Evolutionary conservation across 2,797 vertebrate genomes (phyloP).

Genomic region (Macropodus opercularis): DNA sequence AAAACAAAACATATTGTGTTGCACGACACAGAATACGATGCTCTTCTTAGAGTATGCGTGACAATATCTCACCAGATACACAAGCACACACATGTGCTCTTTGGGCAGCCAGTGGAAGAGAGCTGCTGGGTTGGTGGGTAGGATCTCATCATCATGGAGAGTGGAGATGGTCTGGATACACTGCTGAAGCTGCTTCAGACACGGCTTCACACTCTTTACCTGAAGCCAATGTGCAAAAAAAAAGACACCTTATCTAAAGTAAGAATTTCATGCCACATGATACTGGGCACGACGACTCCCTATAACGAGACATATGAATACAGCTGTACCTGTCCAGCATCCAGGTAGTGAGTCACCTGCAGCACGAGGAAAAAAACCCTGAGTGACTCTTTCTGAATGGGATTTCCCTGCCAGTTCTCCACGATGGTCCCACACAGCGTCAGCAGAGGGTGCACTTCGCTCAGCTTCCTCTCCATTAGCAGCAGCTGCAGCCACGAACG

Average conservation of each 20-base stretch:
- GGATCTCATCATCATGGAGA: constrained; percentile 89
- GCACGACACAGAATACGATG: background rate
- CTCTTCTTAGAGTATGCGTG: constrained; percentile 1
- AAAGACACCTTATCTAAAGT: background rate
- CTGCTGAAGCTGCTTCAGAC: constrained; percentile 94
- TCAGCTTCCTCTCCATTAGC: constrained; percentile 90
- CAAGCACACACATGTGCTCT: constrained; percentile 93
- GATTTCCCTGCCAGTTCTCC: constrained; percentile 94
- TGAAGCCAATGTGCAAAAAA: constrained; percentile 41
- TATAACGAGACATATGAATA: constrained; percentile 53
- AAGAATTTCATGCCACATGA: background rate
- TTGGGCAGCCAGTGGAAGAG: constrained; percentile 95
- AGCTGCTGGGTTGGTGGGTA: constrained; percentile 91
- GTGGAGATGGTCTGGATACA: constrained; percentile 96
- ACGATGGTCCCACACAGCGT: constrained; percentile 92
- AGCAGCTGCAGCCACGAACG: constrained; percentile 77
- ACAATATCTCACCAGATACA: constrained; percentile 81
- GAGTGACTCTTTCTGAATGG: constrained; percentile 91
- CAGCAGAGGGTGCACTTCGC: constrained; percentile 90
- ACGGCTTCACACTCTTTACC: constrained; percentile 94
- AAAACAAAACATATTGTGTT: background rate
- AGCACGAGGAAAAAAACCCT: constrained; percentile 92
- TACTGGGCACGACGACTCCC: too few species aligned
- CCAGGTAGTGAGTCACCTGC: constrained; percentile 93
- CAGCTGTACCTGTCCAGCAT: constrained; percentile 88